Base-by-base conservation (phyloP, 1,140 invertebrate species). In the Panulirus ornatus region DNA sequence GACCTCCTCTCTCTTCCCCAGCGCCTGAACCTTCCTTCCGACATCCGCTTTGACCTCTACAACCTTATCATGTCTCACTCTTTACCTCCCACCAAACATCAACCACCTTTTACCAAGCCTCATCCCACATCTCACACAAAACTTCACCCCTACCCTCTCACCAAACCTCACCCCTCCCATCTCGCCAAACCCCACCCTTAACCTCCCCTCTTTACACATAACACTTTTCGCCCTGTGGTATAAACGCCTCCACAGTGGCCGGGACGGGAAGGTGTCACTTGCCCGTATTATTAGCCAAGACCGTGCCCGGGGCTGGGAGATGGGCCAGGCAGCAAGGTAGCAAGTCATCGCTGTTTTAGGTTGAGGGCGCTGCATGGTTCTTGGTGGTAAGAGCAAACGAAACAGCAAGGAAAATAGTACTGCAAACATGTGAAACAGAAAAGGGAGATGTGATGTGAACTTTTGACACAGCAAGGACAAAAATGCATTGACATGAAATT, bases 261-360 rank as follows among this genome's bases (percentile, higher is more conserved):
- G 34, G 22, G 19, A 84, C 83, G 70, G 83, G 83, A 85, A 85
- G 83, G 83, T 85, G 83, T 85, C 83, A 85, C 83, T 85, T 85
- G 75, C 66, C 27, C 40, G 36, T 47, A 73, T 85, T 66, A 85
- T 85, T 63, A 71, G 83, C 6, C 66, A 6, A 51, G 66, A 85
- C 83, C 40, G 66, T 27, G 19, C 66, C 58, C 75, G 40, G 75
- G 38, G 11, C 40, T 44, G 11, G 6, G 16, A 79, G 27, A 47
- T 42, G 27, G 30, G n/a, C 58, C n/a, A n/a, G n/a, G n/a, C n/a
- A n/a, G n/a, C n/a, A n/a, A n/a, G n/a, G n/a, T n/a, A n/a, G n/a
- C n/a, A n/a, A n/a, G n/a, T n/a, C n/a, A n/a, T n/a, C n/a, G n/a
- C n/a, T n/a, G n/a, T n/a, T n/a, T n/a, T n/a, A n/a, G n/a, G n/a